These are phyloP conservation scores for Sinella curviseta DNA, from an alignment of 1,140 invertebrate genomes.

Conservation along the genomic window DNA sequence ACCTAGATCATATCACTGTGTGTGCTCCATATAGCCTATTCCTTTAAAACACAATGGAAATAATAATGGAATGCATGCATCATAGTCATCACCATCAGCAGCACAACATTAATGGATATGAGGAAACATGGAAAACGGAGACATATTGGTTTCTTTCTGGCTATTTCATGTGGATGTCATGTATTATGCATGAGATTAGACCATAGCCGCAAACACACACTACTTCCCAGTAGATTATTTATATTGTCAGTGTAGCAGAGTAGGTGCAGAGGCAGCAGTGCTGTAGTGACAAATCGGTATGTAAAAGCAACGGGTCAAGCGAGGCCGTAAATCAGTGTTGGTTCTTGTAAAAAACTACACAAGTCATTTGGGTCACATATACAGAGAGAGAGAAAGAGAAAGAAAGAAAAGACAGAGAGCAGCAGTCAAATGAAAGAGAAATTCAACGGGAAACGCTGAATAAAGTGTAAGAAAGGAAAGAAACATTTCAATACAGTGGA, in stretches of 20 bases:
- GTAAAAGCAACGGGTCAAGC: neutral
- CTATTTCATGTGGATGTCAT: neutral
- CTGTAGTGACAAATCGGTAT: constrained; percentile 19
- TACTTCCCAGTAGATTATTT: neutral
- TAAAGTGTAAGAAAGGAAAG: too few species aligned
- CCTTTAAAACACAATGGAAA: neutral
- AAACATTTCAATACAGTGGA: too few species aligned
- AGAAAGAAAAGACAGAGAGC: neutral
- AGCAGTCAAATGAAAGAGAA: neutral
- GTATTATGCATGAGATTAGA: constrained; percentile 19
- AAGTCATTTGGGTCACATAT: neutral
- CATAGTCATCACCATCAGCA: constrained; percentile 7
- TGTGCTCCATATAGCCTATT: too few species aligned
- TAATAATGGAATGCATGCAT: neutral
- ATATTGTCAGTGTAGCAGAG: neutral
- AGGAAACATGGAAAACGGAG: constrained; percentile 2
- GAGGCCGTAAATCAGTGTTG: constrained; percentile 2
- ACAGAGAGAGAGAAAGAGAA: neutral
- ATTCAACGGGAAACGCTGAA: neutral
- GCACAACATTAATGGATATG: neutral
- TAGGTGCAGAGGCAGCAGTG: too few species aligned
- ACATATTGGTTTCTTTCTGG: constrained; percentile 3
- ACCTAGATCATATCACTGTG: too few species aligned
- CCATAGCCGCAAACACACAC: neutral
- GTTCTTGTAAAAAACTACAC: neutral